Evolutionary conservation across 2,113 vertebrate genomes (phyloP).

Genomic region (Hassar affinis): DNA sequence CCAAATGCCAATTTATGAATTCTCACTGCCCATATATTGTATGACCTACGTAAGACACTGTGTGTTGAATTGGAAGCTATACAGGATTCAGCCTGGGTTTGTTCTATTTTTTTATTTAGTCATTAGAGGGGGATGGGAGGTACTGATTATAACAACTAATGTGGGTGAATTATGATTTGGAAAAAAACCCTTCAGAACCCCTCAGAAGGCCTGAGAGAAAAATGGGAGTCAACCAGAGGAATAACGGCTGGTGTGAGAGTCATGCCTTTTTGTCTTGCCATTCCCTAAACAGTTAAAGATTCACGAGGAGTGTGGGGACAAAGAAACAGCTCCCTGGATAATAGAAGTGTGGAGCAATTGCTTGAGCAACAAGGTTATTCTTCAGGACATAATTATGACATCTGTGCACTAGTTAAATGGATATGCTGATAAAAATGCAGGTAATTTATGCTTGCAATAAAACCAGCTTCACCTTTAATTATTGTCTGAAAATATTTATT

Average conservation of each 20-base stretch:
- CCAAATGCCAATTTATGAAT: neutral
- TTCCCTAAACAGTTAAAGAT: conserved; percentile 60
- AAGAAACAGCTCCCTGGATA: conserved; percentile 47
- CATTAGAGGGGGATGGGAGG: neutral
- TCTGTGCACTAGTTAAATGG: conserved; percentile 63
- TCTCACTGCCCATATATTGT: neutral
- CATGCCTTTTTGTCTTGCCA: conserved; percentile 41
- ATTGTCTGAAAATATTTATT: conserved; percentile 66
- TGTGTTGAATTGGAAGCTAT: neutral
- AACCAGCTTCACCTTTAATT: conserved; percentile 63
- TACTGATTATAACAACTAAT: conserved; percentile 41
- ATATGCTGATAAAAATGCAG: conserved; percentile 62
- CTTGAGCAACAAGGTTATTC: conserved; percentile 64
- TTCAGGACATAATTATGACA: conserved; percentile 63
- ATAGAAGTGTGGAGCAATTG: conserved; percentile 51
- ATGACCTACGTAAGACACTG: neutral
- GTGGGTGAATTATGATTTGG: conserved; percentile 49
- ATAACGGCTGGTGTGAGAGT: conserved; percentile 49
- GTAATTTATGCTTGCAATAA: conserved; percentile 62
- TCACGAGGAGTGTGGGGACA: conserved; percentile 29
- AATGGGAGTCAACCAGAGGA: conserved; percentile 43
- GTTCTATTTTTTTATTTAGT: conserved; percentile 9
- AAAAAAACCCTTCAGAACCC: conserved; percentile 24
- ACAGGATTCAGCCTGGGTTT: conserved; percentile 7
- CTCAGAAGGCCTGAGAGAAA: conserved; percentile 35